These are phyloP conservation scores for Umimayanthus chanpuru DNA, from an alignment of 92 coral and sea anemone species.

Conservation along the genomic window DNA sequence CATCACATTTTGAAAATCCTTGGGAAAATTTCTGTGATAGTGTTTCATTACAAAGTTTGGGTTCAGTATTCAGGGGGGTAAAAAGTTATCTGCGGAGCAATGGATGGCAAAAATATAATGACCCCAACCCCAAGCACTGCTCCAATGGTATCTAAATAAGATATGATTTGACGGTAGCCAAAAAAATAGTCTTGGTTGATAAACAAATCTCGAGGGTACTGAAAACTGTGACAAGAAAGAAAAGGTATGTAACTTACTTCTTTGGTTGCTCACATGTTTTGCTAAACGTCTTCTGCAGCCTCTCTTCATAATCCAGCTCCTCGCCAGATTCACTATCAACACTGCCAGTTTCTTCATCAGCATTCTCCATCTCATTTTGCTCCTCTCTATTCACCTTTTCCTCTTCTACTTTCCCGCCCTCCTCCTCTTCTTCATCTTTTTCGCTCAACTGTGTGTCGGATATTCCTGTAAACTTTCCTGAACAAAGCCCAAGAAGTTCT, in stretches of 20 bases:
- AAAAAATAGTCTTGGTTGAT: too few relatives aligned
- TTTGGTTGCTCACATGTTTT: conserved; percentile 59
- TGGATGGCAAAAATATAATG: too few relatives aligned
- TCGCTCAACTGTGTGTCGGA: conserved; percentile 16
- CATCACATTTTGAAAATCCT: too few relatives aligned
- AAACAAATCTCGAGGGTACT: too few relatives aligned
- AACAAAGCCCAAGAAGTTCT: conserved; percentile 90
- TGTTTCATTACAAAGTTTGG: too few relatives aligned
- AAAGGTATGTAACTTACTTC: conserved; percentile 42
- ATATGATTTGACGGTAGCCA: too few relatives aligned
- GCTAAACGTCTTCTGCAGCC: conserved; percentile 62
- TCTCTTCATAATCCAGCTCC: conserved; percentile 54
- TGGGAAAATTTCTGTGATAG: too few relatives aligned
- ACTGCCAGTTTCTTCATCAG: conserved; percentile 34
- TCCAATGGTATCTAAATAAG: too few relatives aligned
- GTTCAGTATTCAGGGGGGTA: too few relatives aligned
- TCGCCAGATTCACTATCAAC: conserved; percentile 53
- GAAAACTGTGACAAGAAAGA: too few relatives aligned
- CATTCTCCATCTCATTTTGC: conserved; percentile 2
- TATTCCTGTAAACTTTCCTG: conserved; percentile 80
- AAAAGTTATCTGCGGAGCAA: too few relatives aligned
- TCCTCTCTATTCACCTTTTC: conserved; percentile 31
- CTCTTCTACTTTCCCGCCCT: neutral
- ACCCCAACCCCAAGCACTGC: too few relatives aligned
- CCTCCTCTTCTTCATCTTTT: conserved; percentile 11